Evolutionary conservation across 2,113 vertebrate genomes (phyloP).

Genomic region (Thomomys bottae): DNA sequence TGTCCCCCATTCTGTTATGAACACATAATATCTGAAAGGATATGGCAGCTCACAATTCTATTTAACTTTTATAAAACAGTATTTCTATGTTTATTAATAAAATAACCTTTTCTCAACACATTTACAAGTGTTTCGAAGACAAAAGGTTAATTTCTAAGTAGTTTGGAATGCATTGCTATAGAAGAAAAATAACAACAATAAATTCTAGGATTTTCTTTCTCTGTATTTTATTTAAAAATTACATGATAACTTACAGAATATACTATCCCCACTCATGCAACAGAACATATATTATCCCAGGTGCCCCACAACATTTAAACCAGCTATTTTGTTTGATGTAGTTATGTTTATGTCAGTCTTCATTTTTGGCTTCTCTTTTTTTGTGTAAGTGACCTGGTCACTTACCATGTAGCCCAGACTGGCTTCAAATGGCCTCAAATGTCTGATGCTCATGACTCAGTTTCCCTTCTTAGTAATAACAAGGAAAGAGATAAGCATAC

Average conservation of each 20-base stretch:
- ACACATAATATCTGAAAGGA: not conserved
- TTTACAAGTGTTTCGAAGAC: not conserved
- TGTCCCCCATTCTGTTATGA: rapidly evolving
- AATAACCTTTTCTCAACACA: not conserved
- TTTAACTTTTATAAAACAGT: not conserved
- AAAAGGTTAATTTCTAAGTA: not conserved
- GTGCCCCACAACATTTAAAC: not conserved
- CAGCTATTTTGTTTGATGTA: not conserved
- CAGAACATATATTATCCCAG: not conserved
- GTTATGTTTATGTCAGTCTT: too few relatives aligned
- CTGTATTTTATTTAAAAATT: not conserved
- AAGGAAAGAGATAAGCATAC: not conserved
- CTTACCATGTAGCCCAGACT: too few relatives aligned
- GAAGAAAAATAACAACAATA: not conserved
- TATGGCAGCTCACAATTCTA: not conserved
- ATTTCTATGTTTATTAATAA: not conserved
- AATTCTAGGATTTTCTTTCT: not conserved
- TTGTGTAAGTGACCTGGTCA: too few relatives aligned
- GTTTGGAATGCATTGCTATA: not conserved
- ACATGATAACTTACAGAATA: not conserved
- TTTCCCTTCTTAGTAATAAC: not conserved
- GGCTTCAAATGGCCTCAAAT: too few relatives aligned
- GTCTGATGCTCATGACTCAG: too few relatives aligned
- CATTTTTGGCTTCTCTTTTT: too few relatives aligned
- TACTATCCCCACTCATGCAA: not conserved